Evolutionary conservation across 2,888 invertebrate species (phyloP).

Genomic region (Nemotelus nigrinus): DNA sequence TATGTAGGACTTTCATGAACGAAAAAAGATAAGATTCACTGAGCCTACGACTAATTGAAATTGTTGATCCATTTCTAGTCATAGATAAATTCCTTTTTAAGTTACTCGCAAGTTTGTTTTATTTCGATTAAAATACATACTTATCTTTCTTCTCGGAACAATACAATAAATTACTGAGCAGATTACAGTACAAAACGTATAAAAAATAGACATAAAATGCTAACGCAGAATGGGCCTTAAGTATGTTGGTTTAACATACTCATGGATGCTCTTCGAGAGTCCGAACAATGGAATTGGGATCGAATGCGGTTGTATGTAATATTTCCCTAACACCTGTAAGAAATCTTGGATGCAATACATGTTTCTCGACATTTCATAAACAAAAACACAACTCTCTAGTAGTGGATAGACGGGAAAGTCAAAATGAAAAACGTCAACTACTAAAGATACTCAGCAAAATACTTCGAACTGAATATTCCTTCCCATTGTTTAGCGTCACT

Average conservation of each 20-base stretch:
- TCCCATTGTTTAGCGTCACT: constrained; percentile 44
- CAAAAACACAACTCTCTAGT: neutral
- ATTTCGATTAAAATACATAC: neutral
- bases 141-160: constrained; percentile 1
- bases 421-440: neutral
- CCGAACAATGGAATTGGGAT: constrained; percentile 32
- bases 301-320: constrained; percentile 9
- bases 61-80: no score
- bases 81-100: no score
- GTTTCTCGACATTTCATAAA: neutral
- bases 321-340: constrained; percentile 40
- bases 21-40: no score
- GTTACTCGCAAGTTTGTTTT: constrained; percentile 1
- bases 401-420: neutral
- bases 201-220: constrained; percentile 35
- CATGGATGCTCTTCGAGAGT: constrained; percentile 5
- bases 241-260: neutral
- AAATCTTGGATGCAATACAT: neutral
- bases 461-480: constrained; percentile 38
- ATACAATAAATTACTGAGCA: constrained; percentile 31
- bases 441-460: neutral
- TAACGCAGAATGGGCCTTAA: neutral
- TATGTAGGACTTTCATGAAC: no score
- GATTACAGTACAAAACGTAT: constrained; percentile 35
- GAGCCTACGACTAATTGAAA: no score